Conservation (phyloP, 1,140 invertebrate genomes). For the Drosophila ficusphila region DNA sequence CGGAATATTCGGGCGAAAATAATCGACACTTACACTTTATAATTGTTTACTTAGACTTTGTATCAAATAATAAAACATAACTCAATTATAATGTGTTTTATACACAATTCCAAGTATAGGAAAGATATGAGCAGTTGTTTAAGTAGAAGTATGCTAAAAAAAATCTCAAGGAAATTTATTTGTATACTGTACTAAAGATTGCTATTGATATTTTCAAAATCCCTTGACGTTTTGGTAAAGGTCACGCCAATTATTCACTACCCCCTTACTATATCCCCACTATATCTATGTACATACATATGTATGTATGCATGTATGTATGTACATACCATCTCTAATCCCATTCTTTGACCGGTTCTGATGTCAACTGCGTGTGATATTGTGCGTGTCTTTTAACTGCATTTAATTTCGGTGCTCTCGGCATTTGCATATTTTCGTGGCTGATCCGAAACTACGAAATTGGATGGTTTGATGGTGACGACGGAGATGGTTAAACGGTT, state of each 20-base stretch:
- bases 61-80: not conserved
- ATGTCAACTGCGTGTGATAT: slow-evolving; percentile 13
- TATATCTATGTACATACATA: not conserved
- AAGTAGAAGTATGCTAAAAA: too few species aligned
- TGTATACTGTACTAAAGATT: too few species aligned
- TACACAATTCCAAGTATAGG: too few species aligned
- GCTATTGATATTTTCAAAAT: too few species aligned
- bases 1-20: not conserved
- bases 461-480: slow-evolving; percentile 3
- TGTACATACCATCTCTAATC: not conserved
- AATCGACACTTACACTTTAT: not conserved
- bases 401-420: slow-evolving; percentile 15
- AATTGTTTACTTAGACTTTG: not conserved
- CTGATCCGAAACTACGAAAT: slow-evolving; percentile 24
- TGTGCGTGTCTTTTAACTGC: slow-evolving; percentile 49
- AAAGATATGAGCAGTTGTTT: too few species aligned
- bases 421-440: slow-evolving; percentile 51
- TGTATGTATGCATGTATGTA: too few species aligned
- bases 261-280: not conserved
- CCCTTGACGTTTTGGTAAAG: too few species aligned
- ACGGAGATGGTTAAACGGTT: slow-evolving; percentile 14
- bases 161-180: too few species aligned
- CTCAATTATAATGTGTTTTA: too few species aligned
- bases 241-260: too few species aligned
- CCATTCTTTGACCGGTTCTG: not conserved